Evolutionary conservation across 2,888 invertebrate species (phyloP).

Genomic region (Perizoma flavofasciatum): DNA sequence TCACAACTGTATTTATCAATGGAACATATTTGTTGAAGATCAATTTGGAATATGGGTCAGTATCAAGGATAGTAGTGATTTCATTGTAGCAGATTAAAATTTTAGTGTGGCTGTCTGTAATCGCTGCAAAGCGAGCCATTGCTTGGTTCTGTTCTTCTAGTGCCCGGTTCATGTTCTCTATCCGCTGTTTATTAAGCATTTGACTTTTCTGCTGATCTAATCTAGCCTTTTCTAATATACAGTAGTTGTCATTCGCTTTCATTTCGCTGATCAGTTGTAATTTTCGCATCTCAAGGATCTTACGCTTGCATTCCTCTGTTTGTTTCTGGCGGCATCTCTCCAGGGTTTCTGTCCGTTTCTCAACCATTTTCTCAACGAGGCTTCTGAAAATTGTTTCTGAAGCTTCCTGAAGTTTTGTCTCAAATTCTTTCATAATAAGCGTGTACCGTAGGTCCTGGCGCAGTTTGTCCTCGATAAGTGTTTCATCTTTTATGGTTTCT

Average conservation of each 20-base stretch:
- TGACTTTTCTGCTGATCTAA: constrained; percentile 80
- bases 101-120: constrained; percentile 82
- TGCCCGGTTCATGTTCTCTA: constrained; percentile 78
- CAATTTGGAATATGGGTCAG: constrained; percentile 66
- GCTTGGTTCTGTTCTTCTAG: constrained; percentile 79
- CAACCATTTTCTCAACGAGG: constrained; percentile 66
- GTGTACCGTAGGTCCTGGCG: constrained; percentile 64
- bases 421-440: constrained; percentile 64
- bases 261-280: constrained; percentile 70
- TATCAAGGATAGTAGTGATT: constrained; percentile 74
- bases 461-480: constrained; percentile 62
- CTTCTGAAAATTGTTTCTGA: constrained; percentile 61
- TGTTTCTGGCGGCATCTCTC: constrained; percentile 62
- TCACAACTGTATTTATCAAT: constrained; percentile 65
- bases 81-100: constrained; percentile 83
- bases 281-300: constrained; percentile 73
- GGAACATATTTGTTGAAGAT: constrained; percentile 71
- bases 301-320: constrained; percentile 63
- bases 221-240: constrained; percentile 67
- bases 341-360: constrained; percentile 61
- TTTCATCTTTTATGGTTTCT: constrained; percentile 49
- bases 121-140: constrained; percentile 75
- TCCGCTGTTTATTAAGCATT: constrained; percentile 64
- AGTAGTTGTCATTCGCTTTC: constrained; percentile 79
- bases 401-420: constrained; percentile 58